These are phyloP conservation scores for Achroia grisella DNA, from an alignment of 1,140 invertebrate species.

Conservation along the genomic window DNA sequence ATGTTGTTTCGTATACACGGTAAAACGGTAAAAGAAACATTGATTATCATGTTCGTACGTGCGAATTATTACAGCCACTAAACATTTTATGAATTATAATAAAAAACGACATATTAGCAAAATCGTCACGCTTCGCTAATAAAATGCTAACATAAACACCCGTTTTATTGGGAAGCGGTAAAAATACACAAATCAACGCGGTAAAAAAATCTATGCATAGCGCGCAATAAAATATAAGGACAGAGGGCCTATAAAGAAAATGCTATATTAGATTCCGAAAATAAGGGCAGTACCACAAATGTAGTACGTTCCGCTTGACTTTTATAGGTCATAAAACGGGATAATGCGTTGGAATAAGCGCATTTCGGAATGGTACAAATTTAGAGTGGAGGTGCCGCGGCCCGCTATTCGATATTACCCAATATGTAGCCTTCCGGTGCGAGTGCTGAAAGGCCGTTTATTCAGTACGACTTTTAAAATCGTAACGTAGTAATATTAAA, in stretches of 20 bases:
- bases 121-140: conserved; percentile 40
- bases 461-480: neutral
- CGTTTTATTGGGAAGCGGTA: conserved; percentile 50
- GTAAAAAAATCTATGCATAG: conserved; percentile 58
- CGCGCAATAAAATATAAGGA: conserved; percentile 54
- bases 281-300: conserved; percentile 47
- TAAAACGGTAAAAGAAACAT: neutral
- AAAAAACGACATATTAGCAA: conserved; percentile 49
- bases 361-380: conserved; percentile 71
- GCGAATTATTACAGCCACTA: conserved; percentile 31
- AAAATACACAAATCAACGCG: conserved; percentile 47
- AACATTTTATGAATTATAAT: conserved; percentile 59
- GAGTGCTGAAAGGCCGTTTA: conserved; percentile 20
- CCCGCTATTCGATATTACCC: conserved; percentile 25
- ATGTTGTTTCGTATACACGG: no score
- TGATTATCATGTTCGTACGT: conserved; percentile 29
- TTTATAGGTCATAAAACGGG: conserved; percentile 71
- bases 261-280: conserved; percentile 40
- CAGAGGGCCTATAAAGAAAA: conserved; percentile 45
- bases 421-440: conserved; percentile 28
- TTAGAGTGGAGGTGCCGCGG: conserved; percentile 51
- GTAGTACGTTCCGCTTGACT: conserved; percentile 64
- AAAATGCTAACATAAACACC: conserved; percentile 48
- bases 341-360: conserved; percentile 67
- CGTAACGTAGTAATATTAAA: no score